These are phyloP conservation scores for Eueremaeus valkanovi DNA, from an alignment of 2,888 invertebrate species.

Conservation along the genomic window DNA sequence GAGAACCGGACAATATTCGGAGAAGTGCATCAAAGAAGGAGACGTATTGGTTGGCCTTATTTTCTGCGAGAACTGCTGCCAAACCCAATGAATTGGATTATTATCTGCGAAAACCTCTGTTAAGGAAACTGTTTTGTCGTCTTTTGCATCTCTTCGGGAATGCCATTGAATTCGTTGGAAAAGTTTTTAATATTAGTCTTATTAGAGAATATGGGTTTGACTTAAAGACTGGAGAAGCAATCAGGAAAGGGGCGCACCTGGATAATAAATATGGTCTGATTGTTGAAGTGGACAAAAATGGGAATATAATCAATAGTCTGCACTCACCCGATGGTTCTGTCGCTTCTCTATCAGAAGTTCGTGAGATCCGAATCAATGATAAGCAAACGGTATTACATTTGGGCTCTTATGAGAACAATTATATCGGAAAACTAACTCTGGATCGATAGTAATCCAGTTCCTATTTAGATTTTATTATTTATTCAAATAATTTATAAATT, in stretches of 20 bases:
- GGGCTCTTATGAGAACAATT: conserved; percentile 32
- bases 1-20: conserved; percentile 64
- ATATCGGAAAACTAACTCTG: conserved; percentile 12
- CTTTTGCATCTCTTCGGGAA: neutral
- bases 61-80: conserved; percentile 35
- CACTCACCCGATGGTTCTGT: conserved; percentile 50
- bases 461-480: no score
- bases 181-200: neutral
- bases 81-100: conserved; percentile 40
- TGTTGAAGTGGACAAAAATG: conserved; percentile 22
- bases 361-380: conserved; percentile 45
- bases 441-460: no score
- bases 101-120: conserved; percentile 39
- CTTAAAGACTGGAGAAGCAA: conserved; percentile 18
- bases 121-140: conserved; percentile 21
- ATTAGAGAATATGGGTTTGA: neutral
- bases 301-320: conserved; percentile 2
- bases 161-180: neutral
- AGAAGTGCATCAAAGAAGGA: conserved; percentile 49
- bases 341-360: conserved; percentile 51
- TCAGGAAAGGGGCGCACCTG: neutral
- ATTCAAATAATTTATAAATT: no score
- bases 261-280: neutral
- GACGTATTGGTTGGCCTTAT: conserved; percentile 53
- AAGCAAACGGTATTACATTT: conserved; percentile 29